Evolutionary conservation across 2,888 invertebrate species (phyloP).

Genomic region (Philaethria dido): DNA sequence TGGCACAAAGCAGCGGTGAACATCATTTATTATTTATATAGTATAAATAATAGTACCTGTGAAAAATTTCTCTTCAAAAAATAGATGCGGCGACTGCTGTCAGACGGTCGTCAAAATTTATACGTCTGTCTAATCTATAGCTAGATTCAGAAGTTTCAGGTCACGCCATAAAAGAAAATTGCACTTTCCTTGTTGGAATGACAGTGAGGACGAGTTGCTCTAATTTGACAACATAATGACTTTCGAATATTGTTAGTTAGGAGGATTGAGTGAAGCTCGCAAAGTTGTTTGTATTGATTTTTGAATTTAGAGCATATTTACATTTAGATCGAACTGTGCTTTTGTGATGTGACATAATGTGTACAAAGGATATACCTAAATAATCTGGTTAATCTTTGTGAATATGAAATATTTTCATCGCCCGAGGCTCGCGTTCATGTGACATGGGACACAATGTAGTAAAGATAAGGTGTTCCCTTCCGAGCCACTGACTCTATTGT

Average conservation of each 20-base stretch:
- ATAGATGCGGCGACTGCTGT: constrained; percentile 4
- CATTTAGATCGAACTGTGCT: constrained; percentile 37
- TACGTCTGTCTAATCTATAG: constrained; percentile 13
- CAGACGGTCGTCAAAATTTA: constrained; percentile 47
- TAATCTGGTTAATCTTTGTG: constrained; percentile 66
- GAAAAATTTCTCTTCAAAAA: not conserved
- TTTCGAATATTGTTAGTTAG: constrained; percentile 51
- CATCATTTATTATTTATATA: not conserved
- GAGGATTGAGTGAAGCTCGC: constrained; percentile 48
- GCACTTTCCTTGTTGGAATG: constrained; percentile 67
- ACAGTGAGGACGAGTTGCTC: constrained; percentile 62
- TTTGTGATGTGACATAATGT: constrained; percentile 33
- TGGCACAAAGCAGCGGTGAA: not conserved
- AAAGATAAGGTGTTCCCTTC: constrained; percentile 80
- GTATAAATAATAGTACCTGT: not conserved
- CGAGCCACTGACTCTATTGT: constrained; percentile 79
- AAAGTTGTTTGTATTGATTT: constrained; percentile 15
- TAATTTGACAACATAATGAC: constrained; percentile 72
- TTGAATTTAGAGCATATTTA: constrained; percentile 28
- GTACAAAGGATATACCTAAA: constrained; percentile 47
- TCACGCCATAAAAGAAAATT: constrained; percentile 71
- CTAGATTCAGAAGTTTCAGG: constrained; percentile 60
- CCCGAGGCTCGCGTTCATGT: constrained; percentile 73
- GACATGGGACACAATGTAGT: constrained; percentile 79
- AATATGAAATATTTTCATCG: constrained; percentile 72